Base-by-base conservation (phyloP, 1,140 invertebrate genomes). In the Eufriesea mexicana region DNA sequence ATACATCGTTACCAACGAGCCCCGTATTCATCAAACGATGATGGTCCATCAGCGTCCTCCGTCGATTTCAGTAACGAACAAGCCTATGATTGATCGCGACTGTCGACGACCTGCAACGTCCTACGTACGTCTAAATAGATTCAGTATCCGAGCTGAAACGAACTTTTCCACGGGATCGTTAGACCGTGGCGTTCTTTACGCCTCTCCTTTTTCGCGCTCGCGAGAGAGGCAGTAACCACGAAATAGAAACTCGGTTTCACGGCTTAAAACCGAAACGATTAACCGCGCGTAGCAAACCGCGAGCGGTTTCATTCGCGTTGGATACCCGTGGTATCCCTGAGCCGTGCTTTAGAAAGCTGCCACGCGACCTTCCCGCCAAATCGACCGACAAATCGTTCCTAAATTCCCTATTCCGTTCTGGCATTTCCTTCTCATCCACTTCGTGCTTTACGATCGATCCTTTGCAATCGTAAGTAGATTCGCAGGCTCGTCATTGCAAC, bases 201-300 rank as follows among this genome's bases (percentile, higher is more conserved):
- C 6, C 14, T 49, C 7, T 49, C 9, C 14, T 49, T 49, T 49
- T 62, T 62, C 35, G 8, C 20, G 7, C 55, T 8, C 0, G 54
- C 16, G 16, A 7, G 28, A 5, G 4, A 2, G 28, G n/a, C 10
- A 8, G 20, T 42, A 59, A 62, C 80, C 74, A 2, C 55, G 55
- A 54, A 45, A 77, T 78, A 70, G 80, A 83, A 83, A 83, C 64
- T 78, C 66, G 55, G 25, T 67, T 67, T 81, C 71, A 51, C 47
- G 20, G 35, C 45, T 45, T n/a, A 47, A 54, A 45, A 23, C 16
- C 23, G 68, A 28, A 35, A 10, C 59, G 51, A 75, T 81, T 74
- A 64, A 80, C 70, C 70, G n/a, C 70, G 18, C 25, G 2, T 12
- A 20, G 59, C 4, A 35, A 75, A 81, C 61, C 79, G 54, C 71